Evolutionary conservation across 2,113 vertebrate species (phyloP).

Genomic region (Tetraodon nigroviridis): DNA sequence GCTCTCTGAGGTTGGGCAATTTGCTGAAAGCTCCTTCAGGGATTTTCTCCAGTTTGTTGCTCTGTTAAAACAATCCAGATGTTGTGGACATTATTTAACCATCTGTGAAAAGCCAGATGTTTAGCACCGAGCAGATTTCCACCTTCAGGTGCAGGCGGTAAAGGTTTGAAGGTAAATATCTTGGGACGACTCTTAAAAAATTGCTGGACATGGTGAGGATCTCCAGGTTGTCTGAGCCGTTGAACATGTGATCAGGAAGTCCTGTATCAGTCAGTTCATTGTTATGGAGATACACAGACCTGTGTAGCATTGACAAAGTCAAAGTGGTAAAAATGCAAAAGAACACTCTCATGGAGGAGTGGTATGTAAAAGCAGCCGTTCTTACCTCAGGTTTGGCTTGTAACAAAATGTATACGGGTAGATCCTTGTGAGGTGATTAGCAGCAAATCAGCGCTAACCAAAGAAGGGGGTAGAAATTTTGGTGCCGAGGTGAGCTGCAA

Average conservation of each 20-base stretch:
- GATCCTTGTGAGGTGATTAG: constrained; percentile 91
- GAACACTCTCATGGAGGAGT: not conserved
- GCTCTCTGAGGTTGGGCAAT: constrained; percentile 83
- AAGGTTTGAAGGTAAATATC: constrained; percentile 82
- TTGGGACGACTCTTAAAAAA: constrained; percentile 88
- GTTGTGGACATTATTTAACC: not conserved
- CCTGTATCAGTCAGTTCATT: constrained; percentile 92
- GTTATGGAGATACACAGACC: constrained; percentile 97
- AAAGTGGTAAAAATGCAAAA: not conserved
- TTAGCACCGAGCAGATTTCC: not conserved
- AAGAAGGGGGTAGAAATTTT: constrained; percentile 82
- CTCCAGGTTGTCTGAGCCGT: constrained; percentile 86
- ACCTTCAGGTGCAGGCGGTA: constrained; percentile 95
- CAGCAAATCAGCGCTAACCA: constrained; percentile 94
- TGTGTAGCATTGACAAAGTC: constrained; percentile 44
- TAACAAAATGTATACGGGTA: constrained; percentile 93
- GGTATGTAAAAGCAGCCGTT: not conserved
- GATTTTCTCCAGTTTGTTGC: constrained; percentile 93
- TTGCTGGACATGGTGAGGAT: constrained; percentile 98
- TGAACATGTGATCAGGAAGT: constrained; percentile 90
- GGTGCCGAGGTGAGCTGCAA: constrained; percentile 88
- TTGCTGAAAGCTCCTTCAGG: constrained; percentile 85
- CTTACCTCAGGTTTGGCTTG: constrained; percentile 90
- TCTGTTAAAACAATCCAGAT: constrained; percentile 66
- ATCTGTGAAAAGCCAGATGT: not conserved